Percentiles rank a stretch among this genome's conserved stretches.
phyloP scores from a whole-genome alignment of 2,797 vertebrate species.

The Pipistrellus kuhlii region DNA sequence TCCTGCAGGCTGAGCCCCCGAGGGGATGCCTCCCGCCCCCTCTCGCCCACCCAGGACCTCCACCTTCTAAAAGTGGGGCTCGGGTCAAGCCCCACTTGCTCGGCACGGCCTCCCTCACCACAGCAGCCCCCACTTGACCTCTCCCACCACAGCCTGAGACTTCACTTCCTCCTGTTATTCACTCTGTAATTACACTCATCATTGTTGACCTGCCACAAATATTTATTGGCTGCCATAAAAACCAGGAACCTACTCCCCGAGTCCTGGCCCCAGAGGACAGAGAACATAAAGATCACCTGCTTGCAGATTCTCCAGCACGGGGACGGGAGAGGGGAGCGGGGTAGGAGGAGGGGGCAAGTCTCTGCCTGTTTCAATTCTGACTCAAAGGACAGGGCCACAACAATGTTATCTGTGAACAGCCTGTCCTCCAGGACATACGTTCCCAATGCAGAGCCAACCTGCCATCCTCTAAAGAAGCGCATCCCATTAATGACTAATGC shows the following conservation, averaged over 20 bases:
- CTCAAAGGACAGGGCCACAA: background rate
- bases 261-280: background rate
- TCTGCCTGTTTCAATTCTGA: background rate
- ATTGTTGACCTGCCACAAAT: background rate
- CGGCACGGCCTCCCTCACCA: background rate
- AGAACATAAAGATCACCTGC: background rate
- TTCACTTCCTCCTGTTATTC: background rate
- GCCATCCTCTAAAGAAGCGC: background rate
- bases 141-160: background rate
- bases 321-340: no score
- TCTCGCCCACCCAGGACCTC: background rate
- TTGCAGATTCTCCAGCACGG: background rate
- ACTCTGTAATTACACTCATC: background rate
- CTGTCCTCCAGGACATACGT: background rate
- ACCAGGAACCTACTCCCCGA: background rate
- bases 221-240: background rate
- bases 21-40: no score
- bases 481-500: background rate
- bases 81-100: background rate
- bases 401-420: background rate
- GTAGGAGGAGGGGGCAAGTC: background rate
- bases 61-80: background rate
- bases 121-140: background rate
- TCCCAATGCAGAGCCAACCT: background rate
- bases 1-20: background rate